Evolutionary conservation across 2,113 vertebrate species (phyloP).

Genomic region (Misgurnus anguillicaudatus): DNA sequence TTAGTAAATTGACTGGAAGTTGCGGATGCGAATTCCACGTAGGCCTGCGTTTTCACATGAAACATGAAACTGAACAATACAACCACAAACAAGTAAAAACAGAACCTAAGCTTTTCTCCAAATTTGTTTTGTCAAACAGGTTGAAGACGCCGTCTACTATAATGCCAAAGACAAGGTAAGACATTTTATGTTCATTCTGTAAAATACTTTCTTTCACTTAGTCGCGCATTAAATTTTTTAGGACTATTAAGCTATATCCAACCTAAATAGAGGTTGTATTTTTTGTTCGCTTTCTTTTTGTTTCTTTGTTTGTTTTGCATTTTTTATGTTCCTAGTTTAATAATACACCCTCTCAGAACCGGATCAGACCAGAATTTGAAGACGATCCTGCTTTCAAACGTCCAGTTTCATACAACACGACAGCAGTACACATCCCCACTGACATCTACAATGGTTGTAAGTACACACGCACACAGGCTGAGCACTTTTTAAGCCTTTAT

Average conservation of each 20-base stretch:
- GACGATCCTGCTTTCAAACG: conserved; percentile 83
- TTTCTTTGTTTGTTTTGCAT: background rate
- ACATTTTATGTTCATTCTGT: conserved; percentile 6
- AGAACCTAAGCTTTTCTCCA: background rate
- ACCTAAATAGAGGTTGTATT: background rate
- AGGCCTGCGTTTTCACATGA: background rate
- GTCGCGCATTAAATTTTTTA: background rate
- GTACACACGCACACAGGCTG: conserved; percentile 61
- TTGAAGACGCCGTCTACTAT: conserved; percentile 85
- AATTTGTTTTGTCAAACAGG: conserved; percentile 71
- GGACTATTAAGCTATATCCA: background rate
- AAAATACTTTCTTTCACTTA: background rate
- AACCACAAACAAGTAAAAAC: background rate
- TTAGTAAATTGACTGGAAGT: too few relatives aligned
- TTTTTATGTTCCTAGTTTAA: conserved; percentile 71
- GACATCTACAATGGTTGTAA: conserved; percentile 96
- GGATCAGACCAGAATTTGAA: conserved; percentile 82
- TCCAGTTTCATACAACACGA: conserved; percentile 85
- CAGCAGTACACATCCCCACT: conserved; percentile 92
- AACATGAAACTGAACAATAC: conserved; percentile 12
- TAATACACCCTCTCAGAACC: conserved; percentile 74
- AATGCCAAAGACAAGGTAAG: conserved; percentile 92
- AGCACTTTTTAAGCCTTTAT: background rate
- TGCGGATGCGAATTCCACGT: too few relatives aligned
- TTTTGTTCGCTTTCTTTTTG: background rate